These are phyloP conservation scores for Bettongia penicillata DNA, from an alignment of 2,113 vertebrate species.

Conservation along the genomic window DNA sequence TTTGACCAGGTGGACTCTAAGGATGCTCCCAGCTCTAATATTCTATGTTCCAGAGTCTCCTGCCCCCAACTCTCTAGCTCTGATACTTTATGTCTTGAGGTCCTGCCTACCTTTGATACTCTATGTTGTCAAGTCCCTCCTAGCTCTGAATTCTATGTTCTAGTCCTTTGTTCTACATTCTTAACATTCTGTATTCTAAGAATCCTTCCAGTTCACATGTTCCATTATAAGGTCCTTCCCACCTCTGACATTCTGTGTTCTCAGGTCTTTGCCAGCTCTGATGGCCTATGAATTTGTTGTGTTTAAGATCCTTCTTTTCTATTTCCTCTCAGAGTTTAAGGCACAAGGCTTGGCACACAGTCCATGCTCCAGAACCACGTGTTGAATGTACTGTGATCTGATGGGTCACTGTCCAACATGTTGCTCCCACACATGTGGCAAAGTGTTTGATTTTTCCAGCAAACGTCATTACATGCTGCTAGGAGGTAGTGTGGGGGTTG, in stretches of 20 bases:
- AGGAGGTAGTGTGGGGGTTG: neutral
- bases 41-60: neutral
- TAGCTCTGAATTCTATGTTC: neutral
- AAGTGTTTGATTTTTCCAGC: conserved; percentile 26
- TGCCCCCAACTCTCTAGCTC: neutral
- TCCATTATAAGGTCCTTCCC: neutral
- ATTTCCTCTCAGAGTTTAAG: neutral
- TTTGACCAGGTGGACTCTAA: neutral
- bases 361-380: neutral
- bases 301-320: neutral
- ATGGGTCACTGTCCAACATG: neutral
- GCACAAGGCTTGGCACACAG: neutral
- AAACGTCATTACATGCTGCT: neutral
- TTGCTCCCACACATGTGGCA: neutral
- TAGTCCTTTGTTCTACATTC: neutral
- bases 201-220: neutral
- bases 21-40: neutral
- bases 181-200: neutral
- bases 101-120: neutral
- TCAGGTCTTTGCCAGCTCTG: neutral
- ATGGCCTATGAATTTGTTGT: neutral
- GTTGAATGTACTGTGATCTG: neutral
- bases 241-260: neutral
- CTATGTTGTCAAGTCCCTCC: neutral
- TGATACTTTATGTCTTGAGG: neutral